Evolutionary conservation across 2,113 vertebrate genomes (phyloP).

Genomic region (Grus americana): DNA sequence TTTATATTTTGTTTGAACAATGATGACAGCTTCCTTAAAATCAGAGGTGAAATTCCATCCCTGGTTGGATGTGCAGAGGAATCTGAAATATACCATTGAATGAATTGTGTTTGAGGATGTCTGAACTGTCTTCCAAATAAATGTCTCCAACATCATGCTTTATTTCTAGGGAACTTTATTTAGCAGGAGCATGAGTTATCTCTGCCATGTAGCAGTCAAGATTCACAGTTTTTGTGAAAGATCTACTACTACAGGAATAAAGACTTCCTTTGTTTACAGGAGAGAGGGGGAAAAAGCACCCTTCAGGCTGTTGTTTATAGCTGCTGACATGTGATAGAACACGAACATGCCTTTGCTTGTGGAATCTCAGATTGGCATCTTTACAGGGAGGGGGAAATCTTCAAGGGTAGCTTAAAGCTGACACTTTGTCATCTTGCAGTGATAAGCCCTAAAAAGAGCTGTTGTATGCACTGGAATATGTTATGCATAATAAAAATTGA

Average conservation of each 20-base stretch:
- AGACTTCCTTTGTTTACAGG: conserved; percentile 36
- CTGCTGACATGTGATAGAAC: conserved; percentile 20
- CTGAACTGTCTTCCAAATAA: not conserved
- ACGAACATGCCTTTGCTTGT: not conserved
- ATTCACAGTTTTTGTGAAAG: conserved; percentile 13
- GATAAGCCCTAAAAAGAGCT: conserved; percentile 3
- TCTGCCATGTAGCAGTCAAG: conserved; percentile 6
- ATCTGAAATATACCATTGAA: not conserved
- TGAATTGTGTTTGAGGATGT: not conserved
- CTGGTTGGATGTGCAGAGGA: not conserved
- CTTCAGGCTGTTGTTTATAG: conserved; percentile 48
- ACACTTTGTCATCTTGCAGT: not conserved
- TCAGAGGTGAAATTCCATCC: not conserved
- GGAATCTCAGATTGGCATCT: not conserved
- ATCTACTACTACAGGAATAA: not conserved
- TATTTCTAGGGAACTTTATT: not conserved
- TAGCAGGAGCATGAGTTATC: not conserved
- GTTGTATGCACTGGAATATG: not conserved
- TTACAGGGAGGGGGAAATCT: not conserved
- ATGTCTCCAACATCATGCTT: not conserved
- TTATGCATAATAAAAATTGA: not conserved
- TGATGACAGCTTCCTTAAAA: not conserved
- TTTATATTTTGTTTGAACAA: not conserved
- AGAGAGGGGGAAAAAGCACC: not conserved
- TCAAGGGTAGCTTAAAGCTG: not conserved